A percentile compares a stretch with the other conserved stretches of the same genome.
Evolutionary conservation across 2,113 vertebrate genomes (phyloP).

Genomic region (Boulengerochromis microlepis): DNA sequence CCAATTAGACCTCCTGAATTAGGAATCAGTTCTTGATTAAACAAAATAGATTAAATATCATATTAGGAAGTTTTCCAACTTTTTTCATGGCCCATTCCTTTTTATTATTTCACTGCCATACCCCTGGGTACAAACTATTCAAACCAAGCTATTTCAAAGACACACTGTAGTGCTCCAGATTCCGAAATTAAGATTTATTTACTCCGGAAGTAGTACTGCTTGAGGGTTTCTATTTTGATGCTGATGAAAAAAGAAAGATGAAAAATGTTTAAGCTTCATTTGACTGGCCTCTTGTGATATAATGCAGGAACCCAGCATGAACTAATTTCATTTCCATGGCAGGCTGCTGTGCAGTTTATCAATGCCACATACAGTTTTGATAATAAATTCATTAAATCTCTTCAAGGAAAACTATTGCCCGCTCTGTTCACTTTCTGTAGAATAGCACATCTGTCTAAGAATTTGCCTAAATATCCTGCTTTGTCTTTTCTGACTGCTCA

Average conservation of each 20-base stretch:
- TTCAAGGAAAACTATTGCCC: background rate
- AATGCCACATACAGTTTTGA: background rate
- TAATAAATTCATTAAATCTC: background rate
- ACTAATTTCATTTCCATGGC: slow-evolving; percentile 1
- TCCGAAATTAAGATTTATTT: slow-evolving; percentile 27
- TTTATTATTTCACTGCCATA: background rate
- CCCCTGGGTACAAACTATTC: background rate
- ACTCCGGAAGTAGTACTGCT: slow-evolving; percentile 4
- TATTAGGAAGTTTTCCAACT: slow-evolving; percentile 44
- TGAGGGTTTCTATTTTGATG: slow-evolving; percentile 31
- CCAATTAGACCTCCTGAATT: slow-evolving; percentile 53
- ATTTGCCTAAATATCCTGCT: background rate
- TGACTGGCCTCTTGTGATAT: background rate
- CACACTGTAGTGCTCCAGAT: background rate
- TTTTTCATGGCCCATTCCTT: background rate
- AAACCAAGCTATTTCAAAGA: background rate
- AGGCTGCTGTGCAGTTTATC: background rate
- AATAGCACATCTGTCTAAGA: background rate
- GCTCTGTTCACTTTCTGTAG: background rate
- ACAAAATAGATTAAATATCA: slow-evolving; percentile 57
- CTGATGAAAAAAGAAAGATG: slow-evolving; percentile 25
- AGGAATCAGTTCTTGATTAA: slow-evolving; percentile 56
- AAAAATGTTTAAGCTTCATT: slow-evolving; percentile 11
- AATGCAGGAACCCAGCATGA: background rate
- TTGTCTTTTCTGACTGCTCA: background rate